Conservation (phyloP, 2,113 vertebrate species). For the Sceloporus undulatus region DNA sequence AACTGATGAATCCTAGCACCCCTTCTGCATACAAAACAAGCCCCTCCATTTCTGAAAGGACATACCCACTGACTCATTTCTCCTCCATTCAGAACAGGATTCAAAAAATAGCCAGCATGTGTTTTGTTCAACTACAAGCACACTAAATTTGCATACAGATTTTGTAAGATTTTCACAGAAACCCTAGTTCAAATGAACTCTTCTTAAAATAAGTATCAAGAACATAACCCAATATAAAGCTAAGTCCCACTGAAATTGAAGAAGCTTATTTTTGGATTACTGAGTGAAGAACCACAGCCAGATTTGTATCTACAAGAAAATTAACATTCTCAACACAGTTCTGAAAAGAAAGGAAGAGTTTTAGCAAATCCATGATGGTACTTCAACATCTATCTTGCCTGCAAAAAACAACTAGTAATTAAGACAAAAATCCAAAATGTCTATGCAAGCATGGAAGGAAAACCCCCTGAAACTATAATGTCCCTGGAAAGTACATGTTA, state of each 20-base stretch:
- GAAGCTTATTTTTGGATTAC: background rate
- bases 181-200: background rate
- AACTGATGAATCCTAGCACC: background rate
- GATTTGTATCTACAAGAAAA: background rate
- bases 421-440: constrained; percentile 39
- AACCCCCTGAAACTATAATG: background rate
- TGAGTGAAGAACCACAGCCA: background rate
- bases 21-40: background rate
- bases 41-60: background rate
- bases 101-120: constrained; percentile 20
- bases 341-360: constrained; percentile 2
- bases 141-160: background rate
- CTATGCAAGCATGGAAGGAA: background rate
- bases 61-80: constrained; percentile 36
- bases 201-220: background rate
- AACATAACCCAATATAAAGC: background rate
- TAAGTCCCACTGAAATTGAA: constrained; percentile 5
- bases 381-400: background rate
- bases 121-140: background rate
- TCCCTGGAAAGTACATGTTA: background rate
- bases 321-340: background rate
- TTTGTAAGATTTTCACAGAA: background rate
- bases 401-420: background rate
- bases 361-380: constrained; percentile 5
- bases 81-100: constrained; percentile 33